These are phyloP conservation scores for Eupithecia centaureata DNA, from an alignment of 2,888 invertebrate genomes.

Conservation along the genomic window DNA sequence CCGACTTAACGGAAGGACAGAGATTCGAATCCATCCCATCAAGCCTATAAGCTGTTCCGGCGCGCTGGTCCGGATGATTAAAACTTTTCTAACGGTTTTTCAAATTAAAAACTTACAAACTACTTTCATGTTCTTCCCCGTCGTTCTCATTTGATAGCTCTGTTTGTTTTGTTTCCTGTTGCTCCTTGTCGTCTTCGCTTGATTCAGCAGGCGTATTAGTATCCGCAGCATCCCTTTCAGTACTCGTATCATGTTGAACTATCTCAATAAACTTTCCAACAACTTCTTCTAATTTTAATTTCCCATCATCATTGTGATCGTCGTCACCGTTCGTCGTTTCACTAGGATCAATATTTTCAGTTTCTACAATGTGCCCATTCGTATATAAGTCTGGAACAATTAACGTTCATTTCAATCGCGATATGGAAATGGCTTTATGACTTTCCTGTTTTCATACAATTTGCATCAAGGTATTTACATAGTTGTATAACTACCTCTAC, in stretches of 20 bases:
- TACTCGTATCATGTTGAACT: slow-evolving; percentile 29
- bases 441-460: slow-evolving; percentile 46
- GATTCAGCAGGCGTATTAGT: slow-evolving; percentile 28
- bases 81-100: not conserved
- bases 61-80: not conserved
- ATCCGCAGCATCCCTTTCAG: slow-evolving; percentile 29
- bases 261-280: slow-evolving; percentile 66
- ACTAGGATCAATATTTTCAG: slow-evolving; percentile 32
- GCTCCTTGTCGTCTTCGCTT: slow-evolving; percentile 11
- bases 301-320: slow-evolving; percentile 50
- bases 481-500: slow-evolving; percentile 25
- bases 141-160: slow-evolving; percentile 19
- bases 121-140: slow-evolving; percentile 8
- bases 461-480: slow-evolving; percentile 27
- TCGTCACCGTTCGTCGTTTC: slow-evolving; percentile 19
- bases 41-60: not conserved
- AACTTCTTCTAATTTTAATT: slow-evolving; percentile 64
- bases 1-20: slow-evolving; percentile 12
- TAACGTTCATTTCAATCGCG: slow-evolving; percentile 13
- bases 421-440: slow-evolving; percentile 17
- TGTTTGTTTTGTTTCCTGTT: slow-evolving; percentile 17
- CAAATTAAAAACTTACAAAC: not conserved
- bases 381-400: slow-evolving; percentile 41
- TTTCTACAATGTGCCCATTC: slow-evolving; percentile 42
- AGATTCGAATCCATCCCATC: not conserved